Percentiles rank a stretch among this genome's conserved stretches.
Evolutionary conservation across 1,140 invertebrate species (phyloP).

Genomic region (Aphaenogaster floridana): DNA sequence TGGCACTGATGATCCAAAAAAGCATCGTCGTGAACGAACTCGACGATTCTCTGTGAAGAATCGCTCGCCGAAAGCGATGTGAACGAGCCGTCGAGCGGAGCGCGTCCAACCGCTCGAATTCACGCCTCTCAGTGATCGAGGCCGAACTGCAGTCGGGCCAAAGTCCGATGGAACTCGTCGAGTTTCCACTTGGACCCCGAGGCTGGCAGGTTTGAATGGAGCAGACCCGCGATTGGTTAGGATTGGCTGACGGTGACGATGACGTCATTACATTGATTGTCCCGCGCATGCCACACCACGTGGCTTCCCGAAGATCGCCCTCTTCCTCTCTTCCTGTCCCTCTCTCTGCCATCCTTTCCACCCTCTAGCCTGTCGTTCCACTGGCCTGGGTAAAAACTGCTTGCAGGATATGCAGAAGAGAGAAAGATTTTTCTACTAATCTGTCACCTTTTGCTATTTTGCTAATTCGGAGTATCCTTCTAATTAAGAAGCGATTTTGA

Average conservation of each 20-base stretch:
- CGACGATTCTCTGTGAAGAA: constrained; percentile 59
- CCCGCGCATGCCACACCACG: constrained; percentile 84
- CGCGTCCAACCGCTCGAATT: constrained; percentile 65
- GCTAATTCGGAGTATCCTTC: not conserved
- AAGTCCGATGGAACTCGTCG: constrained; percentile 81
- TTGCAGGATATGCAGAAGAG: constrained; percentile 36
- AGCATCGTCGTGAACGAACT: constrained; percentile 4
- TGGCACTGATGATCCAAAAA: not conserved
- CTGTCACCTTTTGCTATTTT: not conserved
- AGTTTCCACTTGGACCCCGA: constrained; percentile 76
- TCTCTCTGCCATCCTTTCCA: not conserved
- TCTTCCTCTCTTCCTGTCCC: constrained; percentile 21
- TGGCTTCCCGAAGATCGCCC: constrained; percentile 76
- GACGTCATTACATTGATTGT: constrained; percentile 87
- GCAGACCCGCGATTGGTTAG: constrained; percentile 82
- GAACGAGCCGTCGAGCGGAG: constrained; percentile 46
- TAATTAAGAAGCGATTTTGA: not conserved
- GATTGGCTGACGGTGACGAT: constrained; percentile 79
- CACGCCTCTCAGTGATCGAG: constrained; percentile 83
- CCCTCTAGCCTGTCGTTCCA: not conserved
- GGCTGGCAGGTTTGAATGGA: constrained; percentile 84
- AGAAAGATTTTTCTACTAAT: constrained; percentile 44
- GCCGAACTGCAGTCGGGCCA: constrained; percentile 85
- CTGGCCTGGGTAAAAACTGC: constrained; percentile 54
- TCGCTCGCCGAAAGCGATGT: constrained; percentile 4